Evolutionary conservation across 30 jellyfish, hydroid and myxozoan genomes (phyloP), one percentile per base, ranked within the genome.

Genomic region (Mastigias papua): DNA sequence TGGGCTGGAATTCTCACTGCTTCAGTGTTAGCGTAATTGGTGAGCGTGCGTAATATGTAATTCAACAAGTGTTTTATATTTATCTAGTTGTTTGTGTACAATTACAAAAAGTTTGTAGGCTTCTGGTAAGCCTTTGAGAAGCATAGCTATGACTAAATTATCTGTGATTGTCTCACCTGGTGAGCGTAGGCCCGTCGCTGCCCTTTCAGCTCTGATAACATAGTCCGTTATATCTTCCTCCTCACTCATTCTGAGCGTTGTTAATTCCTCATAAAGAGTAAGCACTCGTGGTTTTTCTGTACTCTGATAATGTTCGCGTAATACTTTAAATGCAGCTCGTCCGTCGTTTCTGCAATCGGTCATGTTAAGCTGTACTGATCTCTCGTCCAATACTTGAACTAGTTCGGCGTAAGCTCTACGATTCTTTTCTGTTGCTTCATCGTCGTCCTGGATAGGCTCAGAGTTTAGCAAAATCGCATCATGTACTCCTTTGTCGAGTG

Each of bases 21-120:
- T n/a, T n/a, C n/a, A n/a, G n/a, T n/a, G n/a, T n/a, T n/a, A n/a
- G n/a, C n/a, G n/a, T n/a, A n/a, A n/a, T n/a, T n/a, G n/a, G n/a
- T n/a, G n/a, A n/a, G n/a, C n/a, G n/a, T n/a, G n/a, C n/a, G n/a
- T n/a, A n/a, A n/a, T n/a, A n/a, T n/a, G n/a, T n/a, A n/a, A n/a
- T n/a, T n/a, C n/a, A n/a, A n/a, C n/a, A n/a, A n/a, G n/a, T n/a
- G n/a, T n/a, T n/a, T n/a, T n/a, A n/a, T n/a, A n/a, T n/a, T n/a
- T n/a, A n/a, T n/a, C n/a, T n/a, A n/a, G n/a, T n/a, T n/a, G n/a
- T n/a, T n/a, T n/a, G n/a, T n/a, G n/a, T n/a, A n/a, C n/a, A n/a
- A n/a, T 94, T 11, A 88, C 84, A 68, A 88, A 88, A 20, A 82
- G 77, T 51, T 80, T 88, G 85, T 78, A 88, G 48, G 83, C 73